Evolutionary conservation across 2,113 vertebrate species (phyloP).

Genomic region (Taxidea taxus): DNA sequence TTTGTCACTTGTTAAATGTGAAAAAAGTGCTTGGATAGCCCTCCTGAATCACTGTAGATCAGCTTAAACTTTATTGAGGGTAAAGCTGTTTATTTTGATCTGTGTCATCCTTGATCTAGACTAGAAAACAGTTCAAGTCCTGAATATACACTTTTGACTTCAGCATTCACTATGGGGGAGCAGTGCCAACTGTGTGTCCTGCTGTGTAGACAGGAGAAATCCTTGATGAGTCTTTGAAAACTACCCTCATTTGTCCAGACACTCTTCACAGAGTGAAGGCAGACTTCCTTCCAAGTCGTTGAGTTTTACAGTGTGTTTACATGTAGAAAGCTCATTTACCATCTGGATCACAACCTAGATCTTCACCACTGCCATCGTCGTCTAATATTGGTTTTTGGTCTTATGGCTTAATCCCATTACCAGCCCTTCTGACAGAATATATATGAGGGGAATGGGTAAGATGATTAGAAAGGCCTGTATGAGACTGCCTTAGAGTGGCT

Average conservation of each 20-base stretch:
- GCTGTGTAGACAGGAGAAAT: slow-evolving; percentile 19
- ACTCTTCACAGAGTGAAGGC: background rate
- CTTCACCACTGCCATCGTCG: background rate
- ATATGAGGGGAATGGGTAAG: background rate
- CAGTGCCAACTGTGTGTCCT: background rate
- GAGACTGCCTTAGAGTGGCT: background rate
- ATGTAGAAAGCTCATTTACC: slow-evolving; percentile 3
- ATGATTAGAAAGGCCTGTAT: background rate
- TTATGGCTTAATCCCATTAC: background rate
- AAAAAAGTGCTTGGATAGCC: background rate
- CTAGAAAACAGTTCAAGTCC: background rate
- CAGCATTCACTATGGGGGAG: background rate
- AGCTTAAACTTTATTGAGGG: background rate
- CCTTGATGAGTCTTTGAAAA: slow-evolving; percentile 16
- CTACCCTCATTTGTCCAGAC: background rate
- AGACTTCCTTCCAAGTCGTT: slow-evolving; percentile 9
- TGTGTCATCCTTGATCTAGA: background rate
- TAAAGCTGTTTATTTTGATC: slow-evolving; percentile 55
- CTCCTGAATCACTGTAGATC: slow-evolving; percentile 19
- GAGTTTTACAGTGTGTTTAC: slow-evolving; percentile 21
- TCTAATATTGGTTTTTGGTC: slow-evolving; percentile 27
- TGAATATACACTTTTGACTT: background rate
- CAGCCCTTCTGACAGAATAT: background rate
- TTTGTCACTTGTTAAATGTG: slow-evolving; percentile 56
- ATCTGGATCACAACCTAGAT: background rate